phyloP scores from a whole-genome alignment of 1,140 invertebrate species.

The Archegozetes longisetosus region DNA sequence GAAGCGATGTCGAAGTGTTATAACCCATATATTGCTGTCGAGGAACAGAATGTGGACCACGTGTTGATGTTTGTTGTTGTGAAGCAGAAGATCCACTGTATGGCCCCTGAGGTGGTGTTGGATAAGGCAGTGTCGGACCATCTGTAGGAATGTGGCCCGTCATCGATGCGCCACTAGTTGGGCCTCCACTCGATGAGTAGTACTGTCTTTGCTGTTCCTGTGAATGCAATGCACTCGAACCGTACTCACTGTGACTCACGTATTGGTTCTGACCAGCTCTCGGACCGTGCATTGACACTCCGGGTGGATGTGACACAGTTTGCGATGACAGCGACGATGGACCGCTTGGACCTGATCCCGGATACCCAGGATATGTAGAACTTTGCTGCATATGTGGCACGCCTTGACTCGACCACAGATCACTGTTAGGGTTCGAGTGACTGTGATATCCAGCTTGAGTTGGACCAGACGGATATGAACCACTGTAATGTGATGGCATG shows the following conservation, averaged over 20 bases:
- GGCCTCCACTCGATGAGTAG: not conserved
- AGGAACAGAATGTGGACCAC: not conserved
- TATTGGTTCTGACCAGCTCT: not conserved
- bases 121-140: not conserved
- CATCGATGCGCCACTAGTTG: not conserved
- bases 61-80: not conserved
- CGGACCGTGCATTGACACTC: not conserved
- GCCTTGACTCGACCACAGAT: slow-evolving; percentile 14
- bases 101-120: not conserved
- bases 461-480: not conserved
- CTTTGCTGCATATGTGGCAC: slow-evolving; percentile 14
- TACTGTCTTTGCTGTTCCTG: not conserved
- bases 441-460: not conserved
- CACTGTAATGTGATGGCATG: slow-evolving; percentile 10
- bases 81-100: not conserved
- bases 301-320: not conserved
- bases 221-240: slow-evolving; percentile 4
- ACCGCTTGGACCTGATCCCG: not conserved
- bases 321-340: not conserved
- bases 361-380: slow-evolving; percentile 2
- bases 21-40: not conserved
- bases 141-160: not conserved
- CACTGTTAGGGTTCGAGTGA: not conserved
- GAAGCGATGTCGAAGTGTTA: not conserved
- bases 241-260: slow-evolving; percentile 8